Evolutionary conservation across 1,140 invertebrate species (phyloP), one percentile per base, ranked within the genome.

Genomic region (Drosophila melanica): DNA sequence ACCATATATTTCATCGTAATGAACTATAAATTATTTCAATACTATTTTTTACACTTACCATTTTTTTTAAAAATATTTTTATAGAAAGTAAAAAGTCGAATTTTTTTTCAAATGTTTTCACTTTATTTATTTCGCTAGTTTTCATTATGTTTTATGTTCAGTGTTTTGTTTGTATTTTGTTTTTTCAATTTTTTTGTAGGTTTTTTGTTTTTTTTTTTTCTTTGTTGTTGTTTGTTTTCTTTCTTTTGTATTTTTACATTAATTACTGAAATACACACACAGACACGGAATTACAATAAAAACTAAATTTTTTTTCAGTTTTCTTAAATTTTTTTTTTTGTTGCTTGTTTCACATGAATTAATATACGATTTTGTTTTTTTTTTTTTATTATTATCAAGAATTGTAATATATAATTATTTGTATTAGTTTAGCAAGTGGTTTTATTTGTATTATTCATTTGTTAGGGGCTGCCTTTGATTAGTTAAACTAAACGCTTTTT

Each of bases 221-320:
- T 27, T 45, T 54, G 39, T 33, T 55, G 14, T 54, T 68, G 76
- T 73, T 44, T 45, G 54, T 18, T 47, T 48, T 33, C 44, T 66
- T 45, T 51, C 11, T 53, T 16, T 58, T 35, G 50, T 39, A 47
- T 80, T 68, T 87, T 79, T 89, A 82, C 84, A 87, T 77, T 87
- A 84, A 87, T 87, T 87, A 82, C 82, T 87, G 82, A 87, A 89
- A 82, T 87, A 87, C 82, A 87, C 82, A 86, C 82, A 87, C 84
- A 89, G 84, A 89, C 84, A 89, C 84, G 84, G 84, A 89, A 89
- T 89, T 89, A 89, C 84, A 89, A 89, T 89, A 89, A 82, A 81
- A 89, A 89, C 84, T 89, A 89, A 86, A 89, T 85, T 65, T 79
- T 71, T 71, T 67, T 79, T 66, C 50, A 54, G 53, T 77, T 70